Evolutionary conservation across 2,888 invertebrate genomes (phyloP), one percentile per base, ranked within the genome.

Genomic region (Zygothrica quintamaculata): DNA sequence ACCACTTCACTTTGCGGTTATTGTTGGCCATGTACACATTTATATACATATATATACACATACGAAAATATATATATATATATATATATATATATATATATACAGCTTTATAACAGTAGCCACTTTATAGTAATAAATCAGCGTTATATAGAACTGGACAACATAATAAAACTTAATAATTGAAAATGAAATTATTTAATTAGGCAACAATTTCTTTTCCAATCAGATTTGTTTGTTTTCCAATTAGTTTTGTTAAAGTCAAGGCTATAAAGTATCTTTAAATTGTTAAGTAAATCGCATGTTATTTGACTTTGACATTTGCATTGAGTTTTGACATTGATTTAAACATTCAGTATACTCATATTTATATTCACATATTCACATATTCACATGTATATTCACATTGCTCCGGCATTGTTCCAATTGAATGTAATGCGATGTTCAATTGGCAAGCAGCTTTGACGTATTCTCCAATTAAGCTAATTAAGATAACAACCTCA

Each of bases 401-500:
- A 36, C 25, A 29, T 16, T 7, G 33, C 44, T 25, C n/a, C n/a
- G n/a, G n/a, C n/a, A 67, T 53, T 67, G 59, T 3, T 39, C 43
- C 53, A 73, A 74, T 74, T 74, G 67, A 64, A 46, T 36, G 25
- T 34, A 51, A 29, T 46, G 33, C 36, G n/a, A n/a, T 52, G 52
- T 47, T 61, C 52, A 77, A 70, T 70, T 70, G 62, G 51, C 44
- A 52, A 48, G 48, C n/a, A 51, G 46, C 46, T 56, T 60, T 58
- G 59, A 46, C 58, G 36, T 34, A 48, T 51, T n/a, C 59, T 60
- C 68, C 64, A 74, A 78, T 82, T 66, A 65, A 65, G 47, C 68
- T 44, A 66, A 74, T 65, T 65, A 70, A 47, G 53, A 55, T 15
- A 46, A 37, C 55, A 60, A 42, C 40, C 52, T 39, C 15, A 9